Evolutionary conservation across 2,888 invertebrate genomes (phyloP), one percentile per base, ranked within the genome.

Genomic region (Notodonta ziczac): DNA sequence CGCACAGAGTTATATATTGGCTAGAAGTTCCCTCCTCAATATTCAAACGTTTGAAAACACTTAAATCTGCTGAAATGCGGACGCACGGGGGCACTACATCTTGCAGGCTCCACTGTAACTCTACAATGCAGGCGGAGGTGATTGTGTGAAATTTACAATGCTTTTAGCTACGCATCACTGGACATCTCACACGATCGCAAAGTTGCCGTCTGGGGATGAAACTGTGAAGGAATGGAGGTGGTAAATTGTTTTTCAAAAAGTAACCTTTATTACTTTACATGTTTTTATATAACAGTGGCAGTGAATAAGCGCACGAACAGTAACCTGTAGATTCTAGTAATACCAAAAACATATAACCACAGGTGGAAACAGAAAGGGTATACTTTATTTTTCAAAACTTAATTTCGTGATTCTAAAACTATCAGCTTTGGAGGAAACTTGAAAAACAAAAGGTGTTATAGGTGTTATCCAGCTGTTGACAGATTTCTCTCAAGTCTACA

Each of bases 131-230:
- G 76, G 73, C 71, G 70, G 73, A 69, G 61, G 65, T 68, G 74
- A 73, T 87, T 83, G 80, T 77, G 80, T 76, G 76, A 84, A 90
- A 92, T 93, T 93, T 93, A 93, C 87, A 91, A 89, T 87, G 93
- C 93, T 92, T 91, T 93, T 93, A 92, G 92, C 87, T 83, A 86
- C 91, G 87, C 90, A 74, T 85, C 87, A 84, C 78, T 84, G 88
- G 82, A 70, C 82, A 75, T 67, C 77, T 81, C 81, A 82, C 88
- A 87, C 88, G 85, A 86, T 88, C 77, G 84, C 44, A 51, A 10
- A 4, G n/a, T 59, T 74, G 39, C 52, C 62, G 52, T 0, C 58
- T 72, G 66, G 13, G 39, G 14, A 12, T 79, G 61, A 84, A 88
- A 84, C 77, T 46, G 60, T 57, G 50, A 50, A 53, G 9, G 42